Base-by-base conservation (phyloP, 2,888 invertebrate genomes). In the Hecatera dysodea region DNA sequence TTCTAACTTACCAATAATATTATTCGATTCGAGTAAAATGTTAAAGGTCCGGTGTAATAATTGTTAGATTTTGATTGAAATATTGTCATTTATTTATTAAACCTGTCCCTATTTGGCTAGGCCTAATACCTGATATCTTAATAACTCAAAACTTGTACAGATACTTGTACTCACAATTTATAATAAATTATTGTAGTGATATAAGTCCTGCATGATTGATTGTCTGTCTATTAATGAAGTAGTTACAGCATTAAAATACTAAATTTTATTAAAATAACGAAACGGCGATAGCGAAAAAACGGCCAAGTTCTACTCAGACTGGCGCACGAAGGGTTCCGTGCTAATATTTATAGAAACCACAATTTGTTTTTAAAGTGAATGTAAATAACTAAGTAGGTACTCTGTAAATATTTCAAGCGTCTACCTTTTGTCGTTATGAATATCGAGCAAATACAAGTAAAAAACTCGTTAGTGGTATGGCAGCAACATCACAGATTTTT, bases 1-100 rank as follows among this genome's bases (percentile, higher is more conserved):
- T 48, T 44, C 56, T 57, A 53, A 72, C 39, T 65, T 29, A 48
- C 19, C 6, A 55, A 39, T 48, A 24, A 56, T 71, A 65, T 46
- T 78, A 71, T 52, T 60, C 12, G 27, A 22, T 48, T 53, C 44
- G 29, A 22, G 24, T 42, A 36, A 9, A 7, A 17, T 46, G 48
- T 55, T 75, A 63, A 42, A 48, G 60, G n/a, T 24, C 27, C 9
- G 9, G 15, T 12, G 12, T 63, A 36, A 63, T 77, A 36, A 39
- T 67, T 48, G 3, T 44, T 46, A 22, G 12, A 42, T 46, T 69
- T 4, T 52, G 53, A 73, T 55, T 59, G 33, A 59, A 67, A 48
- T 59, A 66, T 59, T 24, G 48, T 36, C 22, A 39, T 67, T 53
- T 46, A 33, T n/a, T 22, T 39, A 33, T 36, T 36, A 12, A 36